Evolutionary conservation across 2,888 invertebrate species (phyloP).

Genomic region (Magallana nippona): DNA sequence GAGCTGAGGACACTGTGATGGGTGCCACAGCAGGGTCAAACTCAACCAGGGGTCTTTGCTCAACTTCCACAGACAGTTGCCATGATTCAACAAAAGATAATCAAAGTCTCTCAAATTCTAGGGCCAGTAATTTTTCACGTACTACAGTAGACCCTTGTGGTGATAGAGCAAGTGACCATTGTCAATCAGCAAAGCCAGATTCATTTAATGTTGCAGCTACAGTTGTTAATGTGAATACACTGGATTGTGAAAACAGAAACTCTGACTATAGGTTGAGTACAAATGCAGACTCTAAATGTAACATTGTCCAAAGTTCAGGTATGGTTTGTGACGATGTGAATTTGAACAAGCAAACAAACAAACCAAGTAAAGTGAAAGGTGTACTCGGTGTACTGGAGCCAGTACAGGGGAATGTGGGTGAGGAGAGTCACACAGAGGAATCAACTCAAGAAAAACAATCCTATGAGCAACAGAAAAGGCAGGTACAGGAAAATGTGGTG

Average conservation of each 20-base stretch:
- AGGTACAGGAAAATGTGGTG: too few species aligned
- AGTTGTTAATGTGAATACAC: too few species aligned
- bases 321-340: slow-evolving; percentile 1
- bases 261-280: too few species aligned
- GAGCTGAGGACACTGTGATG: neutral
- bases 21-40: neutral
- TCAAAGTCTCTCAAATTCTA: neutral
- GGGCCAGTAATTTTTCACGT: too few species aligned
- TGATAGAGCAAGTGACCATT: too few species aligned
- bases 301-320: neutral
- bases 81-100: neutral
- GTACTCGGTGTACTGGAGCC: neutral
- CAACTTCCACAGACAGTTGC: neutral
- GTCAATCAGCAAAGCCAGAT: too few species aligned
- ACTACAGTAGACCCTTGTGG: too few species aligned
- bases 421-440: neutral
- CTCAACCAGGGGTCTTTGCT: neutral
- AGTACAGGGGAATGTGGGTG: neutral
- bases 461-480: too few species aligned
- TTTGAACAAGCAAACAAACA: neutral
- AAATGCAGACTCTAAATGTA: too few species aligned
- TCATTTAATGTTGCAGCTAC: too few species aligned
- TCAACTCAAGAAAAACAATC: neutral
- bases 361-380: neutral
- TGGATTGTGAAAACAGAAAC: too few species aligned